phyloP scores from a whole-genome alignment of 2,113 vertebrate genomes.

The Entelurus aequoreus region DNA sequence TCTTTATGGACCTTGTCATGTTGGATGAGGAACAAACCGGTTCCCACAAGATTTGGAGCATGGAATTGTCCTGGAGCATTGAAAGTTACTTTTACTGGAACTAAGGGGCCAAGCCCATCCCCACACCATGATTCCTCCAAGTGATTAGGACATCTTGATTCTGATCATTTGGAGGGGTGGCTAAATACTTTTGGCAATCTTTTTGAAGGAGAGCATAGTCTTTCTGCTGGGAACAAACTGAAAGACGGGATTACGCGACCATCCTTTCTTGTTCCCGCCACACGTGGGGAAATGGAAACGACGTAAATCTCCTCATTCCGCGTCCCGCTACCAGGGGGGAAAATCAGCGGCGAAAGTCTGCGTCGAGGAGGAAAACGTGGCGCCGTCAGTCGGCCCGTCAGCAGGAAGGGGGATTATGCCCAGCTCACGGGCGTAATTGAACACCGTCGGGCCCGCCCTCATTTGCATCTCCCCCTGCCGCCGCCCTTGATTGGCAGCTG shows the following conservation, averaged over 20 bases:
- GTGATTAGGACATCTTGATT: no score
- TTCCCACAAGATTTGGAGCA: no score
- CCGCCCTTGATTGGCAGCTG: slow-evolving; percentile 96
- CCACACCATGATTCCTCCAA: no score
- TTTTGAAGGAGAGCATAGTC: slow-evolving; percentile 3
- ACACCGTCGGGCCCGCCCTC: slow-evolving; percentile 86
- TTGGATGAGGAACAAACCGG: no score
- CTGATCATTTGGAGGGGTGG: no score
- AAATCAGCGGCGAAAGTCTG: slow-evolving; percentile 55
- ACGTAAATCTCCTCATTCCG: slow-evolving; percentile 41
- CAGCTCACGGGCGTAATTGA: slow-evolving; percentile 85
- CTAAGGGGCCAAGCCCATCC: no score
- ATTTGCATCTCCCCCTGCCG: slow-evolving; percentile 87
- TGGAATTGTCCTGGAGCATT: no score
- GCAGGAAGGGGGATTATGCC: slow-evolving; percentile 78
- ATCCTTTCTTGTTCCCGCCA: neutral
- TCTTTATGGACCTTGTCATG: no score
- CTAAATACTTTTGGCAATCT: no score
- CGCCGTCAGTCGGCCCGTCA: slow-evolving; percentile 86
- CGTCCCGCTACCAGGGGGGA: slow-evolving; percentile 12
- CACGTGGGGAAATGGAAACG: slow-evolving; percentile 26
- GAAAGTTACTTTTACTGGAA: no score
- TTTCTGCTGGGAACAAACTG: neutral
- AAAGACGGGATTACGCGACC: neutral
- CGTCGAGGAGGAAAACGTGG: slow-evolving; percentile 68